These are phyloP conservation scores for Whitmania pigra DNA, from an alignment of 1,140 invertebrate genomes.

Conservation along the genomic window DNA sequence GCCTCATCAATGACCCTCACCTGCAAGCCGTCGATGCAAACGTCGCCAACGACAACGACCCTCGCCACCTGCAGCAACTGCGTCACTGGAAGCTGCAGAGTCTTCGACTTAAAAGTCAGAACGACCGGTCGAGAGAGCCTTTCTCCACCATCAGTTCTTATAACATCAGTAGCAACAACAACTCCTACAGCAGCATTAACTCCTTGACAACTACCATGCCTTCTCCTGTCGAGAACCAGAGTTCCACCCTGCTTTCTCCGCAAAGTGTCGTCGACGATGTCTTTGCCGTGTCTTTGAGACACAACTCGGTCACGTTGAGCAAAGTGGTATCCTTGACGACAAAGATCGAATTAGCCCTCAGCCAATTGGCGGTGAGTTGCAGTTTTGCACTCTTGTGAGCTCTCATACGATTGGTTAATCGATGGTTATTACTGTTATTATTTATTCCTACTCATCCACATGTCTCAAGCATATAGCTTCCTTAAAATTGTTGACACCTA, in stretches of 20 bases:
- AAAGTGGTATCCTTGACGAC: background rate
- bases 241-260: background rate
- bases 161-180: background rate
- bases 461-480: too few relatives aligned
- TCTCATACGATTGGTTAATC: background rate
- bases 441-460: background rate
- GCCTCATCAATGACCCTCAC: too few relatives aligned
- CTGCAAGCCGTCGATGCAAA: background rate
- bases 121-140: background rate
- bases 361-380: too few relatives aligned
- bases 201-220: background rate
- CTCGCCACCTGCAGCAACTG: background rate
- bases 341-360: too few relatives aligned
- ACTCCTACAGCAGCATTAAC: background rate
- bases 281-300: background rate
- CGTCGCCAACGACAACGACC: constrained; percentile 1
- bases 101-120: background rate
- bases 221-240: background rate
- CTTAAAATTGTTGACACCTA: background rate
- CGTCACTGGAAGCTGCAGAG: background rate
- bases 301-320: background rate
- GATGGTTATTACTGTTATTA: background rate
- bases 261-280: background rate
- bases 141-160: background rate
- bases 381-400: background rate